A percentile compares a stretch with the other conserved stretches of the same genome.
Conservation (phyloP, 2,113 vertebrate species). For the Cyanoramphus novaezelandiae region DNA sequence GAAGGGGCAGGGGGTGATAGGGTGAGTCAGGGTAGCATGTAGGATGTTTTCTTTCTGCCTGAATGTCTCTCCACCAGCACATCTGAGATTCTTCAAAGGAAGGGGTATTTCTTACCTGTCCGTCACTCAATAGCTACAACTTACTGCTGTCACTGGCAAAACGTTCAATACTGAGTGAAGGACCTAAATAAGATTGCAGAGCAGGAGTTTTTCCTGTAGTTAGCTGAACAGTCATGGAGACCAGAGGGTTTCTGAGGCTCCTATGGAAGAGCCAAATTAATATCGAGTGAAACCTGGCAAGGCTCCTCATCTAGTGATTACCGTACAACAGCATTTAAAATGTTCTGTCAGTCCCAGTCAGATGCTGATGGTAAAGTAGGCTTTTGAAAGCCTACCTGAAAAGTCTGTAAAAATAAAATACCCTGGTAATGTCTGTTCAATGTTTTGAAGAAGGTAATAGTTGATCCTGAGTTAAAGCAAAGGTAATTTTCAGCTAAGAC, state of each 20-base stretch:
- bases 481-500: not conserved
- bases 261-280: not conserved
- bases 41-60: not conserved
- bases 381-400: not conserved
- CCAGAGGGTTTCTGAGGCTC: not conserved
- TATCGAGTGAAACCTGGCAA: not conserved
- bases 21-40: accelerated
- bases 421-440: not conserved
- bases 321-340: not conserved
- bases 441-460: not conserved
- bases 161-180: not conserved
- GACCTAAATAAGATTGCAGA: accelerated
- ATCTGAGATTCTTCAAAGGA: not conserved
- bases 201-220: not conserved
- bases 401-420: not conserved
- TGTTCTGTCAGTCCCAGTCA: not conserved
- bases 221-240: not conserved
- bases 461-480: not conserved
- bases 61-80: not conserved
- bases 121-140: not conserved
- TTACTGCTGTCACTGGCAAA: not conserved
- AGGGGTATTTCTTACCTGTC: not conserved
- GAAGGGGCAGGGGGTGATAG: not conserved
- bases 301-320: not conserved
- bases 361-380: not conserved